Evolutionary conservation across 2,888 invertebrate genomes (phyloP).

Genomic region (Microplitis deprimator): DNA sequence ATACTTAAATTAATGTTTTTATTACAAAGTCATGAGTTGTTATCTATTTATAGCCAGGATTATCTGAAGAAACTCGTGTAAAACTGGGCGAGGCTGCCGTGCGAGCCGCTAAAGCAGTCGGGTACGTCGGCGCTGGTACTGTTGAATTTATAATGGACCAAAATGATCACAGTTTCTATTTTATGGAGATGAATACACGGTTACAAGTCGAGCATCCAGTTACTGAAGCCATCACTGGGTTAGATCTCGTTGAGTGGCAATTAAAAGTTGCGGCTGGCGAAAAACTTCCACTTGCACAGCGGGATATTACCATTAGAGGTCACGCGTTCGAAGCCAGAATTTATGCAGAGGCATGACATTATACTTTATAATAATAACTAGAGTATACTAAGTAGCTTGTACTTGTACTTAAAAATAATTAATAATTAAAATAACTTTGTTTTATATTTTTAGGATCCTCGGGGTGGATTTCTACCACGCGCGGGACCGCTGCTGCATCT

Average conservation of each 20-base stretch:
- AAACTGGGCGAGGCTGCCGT: slow-evolving; percentile 93
- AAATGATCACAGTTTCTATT: slow-evolving; percentile 89
- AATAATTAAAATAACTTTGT: neutral
- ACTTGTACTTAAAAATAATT: neutral
- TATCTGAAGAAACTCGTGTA: slow-evolving; percentile 82
- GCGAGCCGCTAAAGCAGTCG: slow-evolving; percentile 93
- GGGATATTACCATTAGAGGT: slow-evolving; percentile 83
- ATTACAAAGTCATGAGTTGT: slow-evolving; percentile 3
- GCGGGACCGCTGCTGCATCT: slow-evolving; percentile 89
- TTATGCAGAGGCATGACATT: slow-evolving; percentile 84
- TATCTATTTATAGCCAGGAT: slow-evolving; percentile 79
- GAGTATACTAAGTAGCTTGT: neutral
- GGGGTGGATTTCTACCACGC: slow-evolving; percentile 91
- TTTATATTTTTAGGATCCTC: slow-evolving; percentile 73
- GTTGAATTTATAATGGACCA: slow-evolving; percentile 97
- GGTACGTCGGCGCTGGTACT: slow-evolving; percentile 98
- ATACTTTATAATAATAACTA: neutral
- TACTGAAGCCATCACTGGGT: slow-evolving; percentile 96
- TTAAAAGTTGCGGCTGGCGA: slow-evolving; percentile 91
- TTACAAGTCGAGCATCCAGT: slow-evolving; percentile 97
- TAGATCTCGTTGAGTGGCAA: slow-evolving; percentile 99
- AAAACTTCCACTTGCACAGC: slow-evolving; percentile 84
- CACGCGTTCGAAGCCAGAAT: slow-evolving; percentile 97
- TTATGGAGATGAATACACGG: slow-evolving; percentile 99
- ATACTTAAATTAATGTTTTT: neutral